Percentiles rank a stretch among this genome's conserved stretches.
These are phyloP conservation scores for Ophion ventricosus DNA, from an alignment of 2,888 invertebrate genomes.

Conservation along the genomic window DNA sequence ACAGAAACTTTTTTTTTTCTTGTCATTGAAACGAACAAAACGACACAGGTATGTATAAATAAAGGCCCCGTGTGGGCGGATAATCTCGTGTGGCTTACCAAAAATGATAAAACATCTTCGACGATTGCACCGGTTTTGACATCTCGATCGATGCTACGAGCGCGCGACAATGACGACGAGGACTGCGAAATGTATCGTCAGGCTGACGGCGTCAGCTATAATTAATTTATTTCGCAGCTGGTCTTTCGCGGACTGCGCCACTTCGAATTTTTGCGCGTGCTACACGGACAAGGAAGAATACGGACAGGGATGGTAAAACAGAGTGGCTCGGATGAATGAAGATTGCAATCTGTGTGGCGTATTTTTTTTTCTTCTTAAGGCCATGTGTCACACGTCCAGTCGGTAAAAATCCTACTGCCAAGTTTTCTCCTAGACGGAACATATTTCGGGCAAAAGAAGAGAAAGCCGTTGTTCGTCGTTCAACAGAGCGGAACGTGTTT, in stretches of 20 bases:
- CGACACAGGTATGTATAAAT: background rate
- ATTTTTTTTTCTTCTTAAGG: background rate
- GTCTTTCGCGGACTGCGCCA: constrained; percentile 23
- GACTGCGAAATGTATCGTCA: background rate
- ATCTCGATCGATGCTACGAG: constrained; percentile 47
- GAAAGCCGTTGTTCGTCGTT: too few species aligned
- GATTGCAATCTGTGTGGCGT: background rate
- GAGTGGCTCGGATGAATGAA: background rate
- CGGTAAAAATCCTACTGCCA: too few species aligned
- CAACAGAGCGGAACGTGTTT: too few species aligned
- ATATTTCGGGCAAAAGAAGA: too few species aligned
- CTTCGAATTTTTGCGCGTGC: constrained; percentile 35
- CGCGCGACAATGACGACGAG: constrained; percentile 24
- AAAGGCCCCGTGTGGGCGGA: background rate
- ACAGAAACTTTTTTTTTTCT: background rate
- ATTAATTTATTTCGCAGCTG: constrained; percentile 46
- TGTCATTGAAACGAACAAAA: background rate
- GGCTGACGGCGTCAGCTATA: too few species aligned
- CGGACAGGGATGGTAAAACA: constrained; percentile 32
- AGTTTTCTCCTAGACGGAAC: too few species aligned
- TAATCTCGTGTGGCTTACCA: constrained; percentile 20
- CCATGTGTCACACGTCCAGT: too few species aligned
- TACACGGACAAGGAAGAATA: constrained; percentile 4
- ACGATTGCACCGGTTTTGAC: constrained; percentile 50
- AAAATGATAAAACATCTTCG: constrained; percentile 51